Base-by-base conservation (phyloP, 2,888 invertebrate genomes). In the Oasisia sp. region DNA sequence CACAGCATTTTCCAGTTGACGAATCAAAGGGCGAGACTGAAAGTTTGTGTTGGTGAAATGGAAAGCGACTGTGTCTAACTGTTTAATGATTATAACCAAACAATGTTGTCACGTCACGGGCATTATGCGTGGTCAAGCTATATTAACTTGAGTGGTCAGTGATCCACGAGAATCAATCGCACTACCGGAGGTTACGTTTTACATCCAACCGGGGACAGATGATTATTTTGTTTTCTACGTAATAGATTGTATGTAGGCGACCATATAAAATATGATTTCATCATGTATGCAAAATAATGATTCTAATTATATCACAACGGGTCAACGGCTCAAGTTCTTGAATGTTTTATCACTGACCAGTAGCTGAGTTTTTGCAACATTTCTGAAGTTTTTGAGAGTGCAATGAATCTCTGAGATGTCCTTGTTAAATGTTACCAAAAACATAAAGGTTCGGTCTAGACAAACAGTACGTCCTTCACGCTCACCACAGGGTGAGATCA, bases 11-110 rank as follows among this genome's bases (percentile, higher is more conserved):
- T 74, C 74, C 74, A 27, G 74, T 74, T 27, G 74, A 74, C 19
- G 27, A 74, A 74, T 74, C 74, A 74, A 74, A 74, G 74, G 74
- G 27, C 74, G 27, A 27, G 3, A 27, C 19, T 27, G 74, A 74
- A 74, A n/a, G 74, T 74, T 74, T 74, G 74, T 74, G 74, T 19
- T 27, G 74, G 74, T 74, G 74, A 74, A 74, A 74, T 74, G 74
- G 27, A 74, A 74, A 74, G 27, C 27, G 3, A 74, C 74, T 19
- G 74, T 74, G 74, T 74, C 27, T 74, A 74, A 27, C 74, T 74
- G 74, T 74, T 74, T 74, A 74, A 74, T n/a, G 1, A 74, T 14
- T 74, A 74, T 74, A 74, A 74, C 74, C 74, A 74, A 74, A 74
- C 74, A 74, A 74, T 74, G 74, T 74, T 38, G 74, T 27, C n/a